phyloP scores from a whole-genome alignment of 2,888 invertebrate species.

The Ethmia dodecea region DNA sequence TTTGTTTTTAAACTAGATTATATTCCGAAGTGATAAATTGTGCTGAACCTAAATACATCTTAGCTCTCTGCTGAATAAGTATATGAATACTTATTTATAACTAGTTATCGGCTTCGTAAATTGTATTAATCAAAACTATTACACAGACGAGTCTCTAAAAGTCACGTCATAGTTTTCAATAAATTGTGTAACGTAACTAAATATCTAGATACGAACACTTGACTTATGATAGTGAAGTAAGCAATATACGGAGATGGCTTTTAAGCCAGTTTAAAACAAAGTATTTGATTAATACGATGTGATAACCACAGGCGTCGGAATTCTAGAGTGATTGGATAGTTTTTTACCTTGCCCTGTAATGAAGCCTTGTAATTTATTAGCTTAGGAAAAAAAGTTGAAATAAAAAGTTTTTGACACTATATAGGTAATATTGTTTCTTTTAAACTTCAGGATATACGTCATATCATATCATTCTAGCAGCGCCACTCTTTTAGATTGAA shows the following conservation, averaged over 20 bases:
- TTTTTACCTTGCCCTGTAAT: conserved; percentile 74
- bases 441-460: no score
- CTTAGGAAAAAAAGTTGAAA: conserved; percentile 71
- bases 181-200: no score
- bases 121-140: no score
- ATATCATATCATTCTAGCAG: no score
- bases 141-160: no score
- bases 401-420: conserved; percentile 65
- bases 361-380: conserved; percentile 75
- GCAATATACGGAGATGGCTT: conserved; percentile 26
- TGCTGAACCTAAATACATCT: conserved; percentile 39
- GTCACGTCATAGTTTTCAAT: no score
- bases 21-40: conserved; percentile 50
- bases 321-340: conserved; percentile 62
- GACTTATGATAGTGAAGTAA: conserved; percentile 6
- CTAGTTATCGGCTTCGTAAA: conserved; percentile 38
- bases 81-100: conserved; percentile 31
- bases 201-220: no score
- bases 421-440: conserved; percentile 62
- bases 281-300: conserved; percentile 53
- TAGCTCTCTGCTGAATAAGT: conserved; percentile 42
- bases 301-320: conserved; percentile 57
- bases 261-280: conserved; percentile 46
- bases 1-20: conserved; percentile 60
- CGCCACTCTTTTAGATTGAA: neutral